Percentiles rank a stretch among this genome's conserved stretches.
Evolutionary conservation across 2,113 vertebrate genomes (phyloP).

Genomic region (Xenopus tropicalis): UCB_Xtro_10.0 CM004444.2:98260501-98261000

Average conservation of each 20-base stretch:
- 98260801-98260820: not conserved
- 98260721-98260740: no score
- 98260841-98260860: not conserved
- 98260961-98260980: not conserved
- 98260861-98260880: not conserved
- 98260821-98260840: not conserved
- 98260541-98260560: no score
- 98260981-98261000: conserved; percentile 1
- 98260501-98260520: no score
- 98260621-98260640: conserved; percentile 11
- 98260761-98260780: no score
- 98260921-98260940: not conserved
- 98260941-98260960: not conserved
- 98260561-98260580: not conserved
- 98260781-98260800: not conserved
- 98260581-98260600: not conserved
- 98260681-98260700: conserved; percentile 16
- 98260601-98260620: not conserved
- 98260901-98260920: accelerated
- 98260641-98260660: conserved; percentile 3
- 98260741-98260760: no score
- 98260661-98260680: conserved; percentile 11
- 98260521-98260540: no score
- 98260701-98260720: conserved; percentile 15
- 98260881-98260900: conserved; percentile 2